These are phyloP conservation scores for Corythaixoides concolor DNA, from an alignment of 2,113 vertebrate genomes.

Conservation along the genomic window DNA sequence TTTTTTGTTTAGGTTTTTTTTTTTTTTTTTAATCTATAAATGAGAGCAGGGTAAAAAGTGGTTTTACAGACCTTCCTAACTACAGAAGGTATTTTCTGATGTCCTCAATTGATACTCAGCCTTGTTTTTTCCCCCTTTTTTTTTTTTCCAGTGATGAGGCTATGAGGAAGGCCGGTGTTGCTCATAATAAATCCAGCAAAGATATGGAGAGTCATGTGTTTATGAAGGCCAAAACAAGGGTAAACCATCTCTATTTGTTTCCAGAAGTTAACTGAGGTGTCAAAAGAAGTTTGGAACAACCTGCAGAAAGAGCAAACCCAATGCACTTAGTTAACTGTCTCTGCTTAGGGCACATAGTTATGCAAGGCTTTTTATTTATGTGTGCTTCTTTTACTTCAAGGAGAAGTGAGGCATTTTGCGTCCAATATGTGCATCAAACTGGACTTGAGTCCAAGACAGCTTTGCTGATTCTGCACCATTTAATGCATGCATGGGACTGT, in stretches of 20 bases:
- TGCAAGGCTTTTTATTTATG: neutral
- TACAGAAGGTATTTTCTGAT: neutral
- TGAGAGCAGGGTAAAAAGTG: neutral
- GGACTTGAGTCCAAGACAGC: neutral
- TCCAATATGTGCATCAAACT: neutral
- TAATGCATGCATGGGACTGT: neutral
- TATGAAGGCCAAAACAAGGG: conserved; percentile 94
- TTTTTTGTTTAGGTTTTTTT: neutral
- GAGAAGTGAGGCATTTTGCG: neutral
- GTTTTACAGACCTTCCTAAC: neutral
- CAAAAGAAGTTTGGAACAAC: neutral
- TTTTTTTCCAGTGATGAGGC: conserved; percentile 88
- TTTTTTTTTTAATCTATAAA: neutral
- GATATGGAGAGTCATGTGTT: conserved; percentile 98
- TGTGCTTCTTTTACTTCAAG: neutral
- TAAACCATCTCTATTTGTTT: conserved; percentile 67
- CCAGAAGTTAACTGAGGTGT: neutral
- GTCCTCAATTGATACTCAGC: neutral
- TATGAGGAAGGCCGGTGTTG: conserved; percentile 94
- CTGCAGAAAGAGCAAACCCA: neutral
- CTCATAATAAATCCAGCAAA: conserved; percentile 91
- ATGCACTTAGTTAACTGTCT: neutral
- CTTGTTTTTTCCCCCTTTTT: neutral
- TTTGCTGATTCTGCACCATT: neutral
- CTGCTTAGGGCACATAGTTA: neutral